Conservation (phyloP, 2,797 vertebrate genomes). For the Somateria mollissima region DNA sequence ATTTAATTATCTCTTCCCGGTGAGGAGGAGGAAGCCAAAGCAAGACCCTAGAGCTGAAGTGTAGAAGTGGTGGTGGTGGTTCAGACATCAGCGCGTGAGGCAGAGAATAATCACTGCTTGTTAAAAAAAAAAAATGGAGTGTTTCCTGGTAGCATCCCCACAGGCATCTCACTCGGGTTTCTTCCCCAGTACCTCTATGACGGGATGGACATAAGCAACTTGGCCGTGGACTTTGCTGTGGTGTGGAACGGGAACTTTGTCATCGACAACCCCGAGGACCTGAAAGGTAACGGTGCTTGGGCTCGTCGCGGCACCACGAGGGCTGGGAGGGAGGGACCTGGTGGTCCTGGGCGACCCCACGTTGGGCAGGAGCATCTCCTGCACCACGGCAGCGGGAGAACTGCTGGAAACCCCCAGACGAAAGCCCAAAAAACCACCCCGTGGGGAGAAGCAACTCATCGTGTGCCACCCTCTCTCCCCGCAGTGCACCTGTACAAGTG, state of each 20-base stretch:
- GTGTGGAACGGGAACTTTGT: slow-evolving; percentile 99
- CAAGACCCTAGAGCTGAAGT: slow-evolving; percentile 11
- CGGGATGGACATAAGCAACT: slow-evolving; percentile 94
- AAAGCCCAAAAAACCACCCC: background rate
- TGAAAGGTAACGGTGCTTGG: slow-evolving; percentile 85
- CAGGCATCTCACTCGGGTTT: background rate
- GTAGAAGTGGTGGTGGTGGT: background rate
- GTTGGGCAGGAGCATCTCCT: background rate
- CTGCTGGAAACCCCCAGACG: background rate
- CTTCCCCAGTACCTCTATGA: slow-evolving; percentile 91
- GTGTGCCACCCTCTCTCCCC: background rate
- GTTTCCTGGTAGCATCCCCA: background rate
- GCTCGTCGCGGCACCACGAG: too few species aligned
- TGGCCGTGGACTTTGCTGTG: slow-evolving; percentile 95
- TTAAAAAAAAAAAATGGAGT: background rate
- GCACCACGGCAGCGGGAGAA: background rate
- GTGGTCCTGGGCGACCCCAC: too few species aligned
- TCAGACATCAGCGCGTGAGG: background rate
- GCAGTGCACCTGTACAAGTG: slow-evolving; percentile 98
- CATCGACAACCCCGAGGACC: slow-evolving; percentile 95
- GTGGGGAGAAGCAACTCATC: background rate
- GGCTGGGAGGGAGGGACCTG: background rate
- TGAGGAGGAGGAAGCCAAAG: slow-evolving; percentile 21
- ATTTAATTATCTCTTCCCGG: slow-evolving; percentile 63
- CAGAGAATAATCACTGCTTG: background rate